phyloP scores from a whole-genome alignment of 2,113 vertebrate genomes.

The Cervus canadensis region DNA sequence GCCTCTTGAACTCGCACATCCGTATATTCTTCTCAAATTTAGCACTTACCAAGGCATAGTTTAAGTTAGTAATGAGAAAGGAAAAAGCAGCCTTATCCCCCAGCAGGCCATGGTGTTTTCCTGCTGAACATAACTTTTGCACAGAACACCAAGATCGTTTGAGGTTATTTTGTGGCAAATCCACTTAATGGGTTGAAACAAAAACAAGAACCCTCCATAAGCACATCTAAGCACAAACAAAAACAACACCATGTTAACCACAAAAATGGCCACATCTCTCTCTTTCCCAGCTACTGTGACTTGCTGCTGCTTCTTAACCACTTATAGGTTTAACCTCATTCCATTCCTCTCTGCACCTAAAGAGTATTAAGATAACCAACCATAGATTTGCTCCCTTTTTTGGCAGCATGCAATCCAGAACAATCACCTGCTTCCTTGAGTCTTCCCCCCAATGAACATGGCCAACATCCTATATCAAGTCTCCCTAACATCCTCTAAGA shows the following conservation, averaged over 20 bases:
- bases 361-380: neutral
- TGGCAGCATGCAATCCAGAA: neutral
- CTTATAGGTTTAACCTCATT: neutral
- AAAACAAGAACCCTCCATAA: neutral
- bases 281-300: neutral
- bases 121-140: neutral
- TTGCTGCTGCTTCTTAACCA: neutral
- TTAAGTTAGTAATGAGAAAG: neutral
- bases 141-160: neutral
- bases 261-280: neutral
- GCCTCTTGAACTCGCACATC: neutral
- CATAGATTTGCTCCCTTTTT: neutral
- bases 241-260: neutral
- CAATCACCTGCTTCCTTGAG: neutral
- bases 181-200: neutral
- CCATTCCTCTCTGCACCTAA: neutral
- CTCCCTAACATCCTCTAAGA: neutral
- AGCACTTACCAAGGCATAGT: neutral
- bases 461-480: neutral
- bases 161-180: neutral
- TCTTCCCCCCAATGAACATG: neutral
- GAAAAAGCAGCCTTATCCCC: neutral
- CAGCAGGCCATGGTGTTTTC: neutral
- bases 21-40: neutral
- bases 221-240: neutral